Conservation (phyloP, 2,888 invertebrate genomes). For the Petrophora chlorosata region DNA sequence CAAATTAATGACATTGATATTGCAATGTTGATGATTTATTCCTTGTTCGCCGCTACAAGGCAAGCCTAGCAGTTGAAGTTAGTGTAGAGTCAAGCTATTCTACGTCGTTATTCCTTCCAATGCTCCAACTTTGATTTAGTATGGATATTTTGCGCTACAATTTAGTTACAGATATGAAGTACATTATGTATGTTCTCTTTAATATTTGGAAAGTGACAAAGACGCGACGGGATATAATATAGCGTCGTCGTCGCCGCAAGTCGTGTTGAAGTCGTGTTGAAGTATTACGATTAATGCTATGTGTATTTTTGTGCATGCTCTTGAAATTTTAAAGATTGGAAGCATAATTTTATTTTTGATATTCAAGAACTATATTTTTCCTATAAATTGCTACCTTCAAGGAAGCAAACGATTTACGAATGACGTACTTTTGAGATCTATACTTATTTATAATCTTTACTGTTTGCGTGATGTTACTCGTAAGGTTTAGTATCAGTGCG, state of each 20-base stretch:
- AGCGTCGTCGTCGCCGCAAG: constrained; percentile 39
- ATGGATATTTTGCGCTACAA: constrained; percentile 13
- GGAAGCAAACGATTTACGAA: constrained; percentile 64
- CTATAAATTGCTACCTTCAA: constrained; percentile 70
- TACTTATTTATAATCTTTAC: constrained; percentile 66
- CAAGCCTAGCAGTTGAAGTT: constrained; percentile 16
- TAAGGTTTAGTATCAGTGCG: constrained; percentile 50
- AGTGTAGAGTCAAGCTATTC: constrained; percentile 16
- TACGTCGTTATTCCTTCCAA: constrained; percentile 27
- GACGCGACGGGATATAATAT: not conserved
- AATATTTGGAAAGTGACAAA: constrained; percentile 1
- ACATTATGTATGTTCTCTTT: constrained; percentile 6
- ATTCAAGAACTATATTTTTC: constrained; percentile 78
- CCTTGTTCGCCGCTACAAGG: constrained; percentile 9
- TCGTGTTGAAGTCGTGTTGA: constrained; percentile 46
- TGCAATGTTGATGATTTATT: constrained; percentile 8
- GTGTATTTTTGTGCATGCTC: constrained; percentile 63
- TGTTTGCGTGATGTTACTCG: constrained; percentile 64
- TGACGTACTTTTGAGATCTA: constrained; percentile 72
- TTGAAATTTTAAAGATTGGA: constrained; percentile 59
- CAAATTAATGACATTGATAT: constrained; percentile 17
- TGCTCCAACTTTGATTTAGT: constrained; percentile 12
- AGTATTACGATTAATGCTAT: constrained; percentile 50
- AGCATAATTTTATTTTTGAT: constrained; percentile 79
- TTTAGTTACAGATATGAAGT: constrained; percentile 9